Evolutionary conservation across 2,113 vertebrate genomes (phyloP).

Genomic region (Cottus gobio): DNA sequence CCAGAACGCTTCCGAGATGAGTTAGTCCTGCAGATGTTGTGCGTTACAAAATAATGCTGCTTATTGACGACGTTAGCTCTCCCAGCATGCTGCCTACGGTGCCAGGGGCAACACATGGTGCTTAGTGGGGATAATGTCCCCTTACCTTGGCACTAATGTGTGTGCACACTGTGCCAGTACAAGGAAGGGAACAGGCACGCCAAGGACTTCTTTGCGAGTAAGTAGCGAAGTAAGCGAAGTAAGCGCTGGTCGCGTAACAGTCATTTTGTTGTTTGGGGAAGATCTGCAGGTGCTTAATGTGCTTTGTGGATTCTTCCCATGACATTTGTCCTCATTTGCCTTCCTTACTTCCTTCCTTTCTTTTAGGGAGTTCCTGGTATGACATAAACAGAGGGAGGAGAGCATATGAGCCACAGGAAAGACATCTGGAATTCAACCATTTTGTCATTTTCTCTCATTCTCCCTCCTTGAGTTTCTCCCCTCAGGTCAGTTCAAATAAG

Average conservation of each 20-base stretch:
- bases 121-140: conserved; percentile 28
- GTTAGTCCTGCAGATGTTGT: conserved; percentile 4
- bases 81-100: conserved; percentile 20
- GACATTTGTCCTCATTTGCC: not conserved
- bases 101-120: conserved; percentile 12
- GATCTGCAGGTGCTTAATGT: not conserved
- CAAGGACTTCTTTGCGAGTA: not conserved
- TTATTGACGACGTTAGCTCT: conserved; percentile 31
- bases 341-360: not conserved
- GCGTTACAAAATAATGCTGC: conserved; percentile 33
- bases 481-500: conserved; percentile 9
- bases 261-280: not conserved
- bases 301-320: not conserved
- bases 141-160: conserved; percentile 36
- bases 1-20: conserved; percentile 34
- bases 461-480: not conserved
- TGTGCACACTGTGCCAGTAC: conserved; percentile 3
- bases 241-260: not conserved
- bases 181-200: not conserved
- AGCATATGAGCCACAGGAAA: not conserved
- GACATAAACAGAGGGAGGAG: not conserved
- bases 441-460: not conserved
- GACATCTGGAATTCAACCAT: not conserved
- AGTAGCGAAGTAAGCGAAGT: too few species aligned
- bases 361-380: not conserved